Base-by-base conservation (phyloP, 2,888 invertebrate species). In the Heliconius sara region DNA sequence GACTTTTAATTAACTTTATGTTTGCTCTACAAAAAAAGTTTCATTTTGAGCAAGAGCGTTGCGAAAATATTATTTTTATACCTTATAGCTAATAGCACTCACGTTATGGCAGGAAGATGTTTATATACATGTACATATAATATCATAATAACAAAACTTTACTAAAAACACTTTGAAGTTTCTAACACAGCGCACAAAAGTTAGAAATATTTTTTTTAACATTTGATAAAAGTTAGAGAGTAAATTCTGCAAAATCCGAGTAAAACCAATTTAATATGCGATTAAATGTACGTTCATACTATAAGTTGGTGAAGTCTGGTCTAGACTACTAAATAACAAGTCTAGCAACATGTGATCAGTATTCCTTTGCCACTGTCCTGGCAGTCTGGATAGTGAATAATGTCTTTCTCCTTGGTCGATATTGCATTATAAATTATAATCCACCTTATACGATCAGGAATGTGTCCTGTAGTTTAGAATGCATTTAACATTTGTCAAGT, bases 261-360 rank as follows among this genome's bases (percentile, higher is more conserved):
- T 27, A 67, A 75, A 75, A 74, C 57, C 47, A 60, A 70, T 79
- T 79, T 79, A 67, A 67, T 68, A 68, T 30, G 43, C 74, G 78
- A 74, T 39, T 60, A 67, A 79, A 68, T 78, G 68, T 68, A 79
- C 75, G 47, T 79, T 75, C 47, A 79, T 79, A 68, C 68, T 70
- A 47, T 43, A 75, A 75, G 75, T 74, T 79, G 10, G 52, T 43
- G 57, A 34, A 67, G 81, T 82, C 81, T 82, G 82, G 84, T 84
- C 85, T 85, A 85, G 85, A 85, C 85, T 84, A 85, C 83, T 85
- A 85, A 85, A 85, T 85, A 82, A 80, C 81, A 65, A 83, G 84
- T 84, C 84, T 83, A 83, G 82, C 79, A 83, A 75, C 76, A 78
- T 81, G 78, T 78, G 76, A 79, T 78, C 82, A 79, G 57, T 79